These are phyloP conservation scores for Diacarnus erythraeanus DNA, from an alignment of 37 sponge, comb jelly and placozoan species.

Conservation along the genomic window DNA sequence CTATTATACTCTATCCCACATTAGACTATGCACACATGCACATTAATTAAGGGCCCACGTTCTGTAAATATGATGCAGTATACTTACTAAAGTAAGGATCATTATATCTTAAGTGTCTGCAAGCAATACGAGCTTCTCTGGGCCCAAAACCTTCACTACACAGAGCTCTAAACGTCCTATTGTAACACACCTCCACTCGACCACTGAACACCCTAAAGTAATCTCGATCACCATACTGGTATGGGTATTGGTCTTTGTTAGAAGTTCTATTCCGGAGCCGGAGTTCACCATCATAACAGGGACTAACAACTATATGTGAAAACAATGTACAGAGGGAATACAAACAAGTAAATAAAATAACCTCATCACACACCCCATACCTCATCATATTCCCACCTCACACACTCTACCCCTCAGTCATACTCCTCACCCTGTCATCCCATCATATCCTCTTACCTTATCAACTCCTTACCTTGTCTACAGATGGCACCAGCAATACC, in stretches of 20 bases:
- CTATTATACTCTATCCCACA: too few relatives aligned
- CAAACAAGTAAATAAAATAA: too few relatives aligned
- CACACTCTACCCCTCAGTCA: too few relatives aligned
- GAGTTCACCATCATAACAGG: neutral
- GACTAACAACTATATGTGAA: neutral
- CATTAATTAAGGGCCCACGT: too few relatives aligned
- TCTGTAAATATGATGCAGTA: neutral
- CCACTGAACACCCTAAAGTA: neutral
- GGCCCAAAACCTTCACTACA: slow-evolving; percentile 1
- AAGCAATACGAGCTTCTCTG: neutral
- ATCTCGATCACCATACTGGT: too few relatives aligned
- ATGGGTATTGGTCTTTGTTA: neutral
- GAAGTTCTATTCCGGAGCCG: neutral
- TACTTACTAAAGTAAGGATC: neutral
- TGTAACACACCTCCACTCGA: slow-evolving; percentile 1
- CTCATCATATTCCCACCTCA: too few relatives aligned
- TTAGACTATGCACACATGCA: too few relatives aligned
- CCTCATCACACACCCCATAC: too few relatives aligned
- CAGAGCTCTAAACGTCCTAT: neutral
- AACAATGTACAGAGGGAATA: neutral
- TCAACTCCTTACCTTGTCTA: neutral
- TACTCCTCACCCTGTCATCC: too few relatives aligned
- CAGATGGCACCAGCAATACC: neutral
- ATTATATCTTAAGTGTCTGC: neutral
- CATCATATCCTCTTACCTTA: too few relatives aligned